Evolutionary conservation across 2,888 invertebrate species (phyloP), one percentile per base, ranked within the genome.

Genomic region (Perithous albicinctus): DNA sequence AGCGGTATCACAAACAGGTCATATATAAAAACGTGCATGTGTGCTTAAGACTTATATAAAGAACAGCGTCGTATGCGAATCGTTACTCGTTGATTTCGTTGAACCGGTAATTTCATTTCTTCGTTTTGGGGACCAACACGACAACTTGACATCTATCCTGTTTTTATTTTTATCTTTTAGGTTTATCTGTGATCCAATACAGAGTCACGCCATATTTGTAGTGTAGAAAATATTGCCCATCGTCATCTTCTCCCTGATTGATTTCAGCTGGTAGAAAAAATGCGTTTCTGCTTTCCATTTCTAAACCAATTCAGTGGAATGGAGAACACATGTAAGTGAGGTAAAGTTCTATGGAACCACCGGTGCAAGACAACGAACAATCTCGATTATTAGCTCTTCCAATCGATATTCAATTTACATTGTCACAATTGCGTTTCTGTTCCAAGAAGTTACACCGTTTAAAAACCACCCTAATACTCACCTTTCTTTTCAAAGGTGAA

Each of bases 401-500:
- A 87, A 74, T 92, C 92, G 91, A 92, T 92, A 92, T 92, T 91
- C 91, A 91, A 92, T 92, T 91, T 90, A 89, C 91, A 89, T 90
- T 91, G 90, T 91, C 90, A 89, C 91, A 88, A 88, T 86, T 84
- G 79, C 86, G 85, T 84, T 85, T 85, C 82, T 78, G 85, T 89
- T 90, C 89, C 80, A 75, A 82, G 89, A 89, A 46, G n/a, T n/a
- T n/a, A n/a, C n/a, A n/a, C n/a, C n/a, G n/a, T n/a, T n/a, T n/a
- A n/a, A n/a, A n/a, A n/a, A n/a, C n/a, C n/a, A n/a, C n/a, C n/a
- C n/a, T n/a, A n/a, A n/a, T n/a, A 41, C 41, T 1, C 32, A 32
- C 5, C 32, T 32, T 32, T 32, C 32, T 1, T 2, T 8, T 32
- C 32, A 7, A 2, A 32, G 32, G 1, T 32, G 5, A 32, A 32